Percentiles rank a stretch among this genome's conserved stretches.
These are phyloP conservation scores for Monochamus alternatus DNA, from an alignment of 2,888 invertebrate genomes.

Conservation along the genomic window DNA sequence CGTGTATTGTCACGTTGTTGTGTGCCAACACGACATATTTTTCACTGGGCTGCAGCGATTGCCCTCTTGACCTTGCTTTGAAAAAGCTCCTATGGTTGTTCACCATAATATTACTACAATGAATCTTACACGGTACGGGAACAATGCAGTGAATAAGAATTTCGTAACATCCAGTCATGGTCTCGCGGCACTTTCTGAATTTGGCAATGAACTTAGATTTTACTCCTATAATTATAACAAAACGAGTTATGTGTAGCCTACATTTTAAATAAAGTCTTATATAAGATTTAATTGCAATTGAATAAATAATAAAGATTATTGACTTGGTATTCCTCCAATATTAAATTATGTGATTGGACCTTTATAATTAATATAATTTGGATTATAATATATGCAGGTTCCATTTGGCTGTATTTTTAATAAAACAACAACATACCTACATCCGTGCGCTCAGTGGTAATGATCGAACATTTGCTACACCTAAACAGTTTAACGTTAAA, in stretches of 20 bases:
- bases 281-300: too few species aligned
- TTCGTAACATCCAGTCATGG: constrained; percentile 13
- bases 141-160: constrained; percentile 21
- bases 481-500: too few species aligned
- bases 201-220: constrained; percentile 28
- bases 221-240: not conserved
- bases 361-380: too few species aligned
- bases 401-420: too few species aligned
- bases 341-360: too few species aligned
- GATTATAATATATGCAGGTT: too few species aligned
- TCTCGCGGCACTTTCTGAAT: constrained; percentile 9
- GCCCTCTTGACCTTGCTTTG: constrained; percentile 9
- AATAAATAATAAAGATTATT: too few species aligned
- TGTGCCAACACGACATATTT: not conserved
- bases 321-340: too few species aligned
- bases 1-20: not conserved
- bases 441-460: too few species aligned
- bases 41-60: not conserved
- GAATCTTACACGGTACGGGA: not conserved
- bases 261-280: not conserved
- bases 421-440: too few species aligned
- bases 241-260: not conserved
- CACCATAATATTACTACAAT: constrained; percentile 5
- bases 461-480: too few species aligned
- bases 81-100: not conserved